Conservation (phyloP, 2,888 invertebrate genomes). For the Melinaea marsaeus region DNA sequence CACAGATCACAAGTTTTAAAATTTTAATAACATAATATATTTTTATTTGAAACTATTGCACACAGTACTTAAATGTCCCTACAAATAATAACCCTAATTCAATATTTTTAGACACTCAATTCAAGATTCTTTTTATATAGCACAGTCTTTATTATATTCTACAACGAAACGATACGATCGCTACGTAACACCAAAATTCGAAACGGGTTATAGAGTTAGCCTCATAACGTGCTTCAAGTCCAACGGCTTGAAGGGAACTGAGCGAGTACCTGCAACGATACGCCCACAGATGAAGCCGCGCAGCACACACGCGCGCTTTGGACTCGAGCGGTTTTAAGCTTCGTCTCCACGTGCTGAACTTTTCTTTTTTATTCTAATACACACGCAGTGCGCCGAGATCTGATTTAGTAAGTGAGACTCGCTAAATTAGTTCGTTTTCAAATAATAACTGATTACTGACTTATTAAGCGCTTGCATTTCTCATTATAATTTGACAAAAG, state of each 20-base stretch:
- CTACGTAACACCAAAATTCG: constrained; percentile 24
- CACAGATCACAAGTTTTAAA: constrained; percentile 3
- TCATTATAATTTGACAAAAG: not conserved
- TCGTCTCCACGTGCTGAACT: constrained; percentile 51
- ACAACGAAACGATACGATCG: constrained; percentile 21
- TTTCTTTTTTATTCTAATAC: constrained; percentile 33
- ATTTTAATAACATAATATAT: not conserved
- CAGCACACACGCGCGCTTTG: constrained; percentile 49
- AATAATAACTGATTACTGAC: not conserved
- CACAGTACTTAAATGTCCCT: constrained; percentile 4
- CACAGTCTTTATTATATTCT: constrained; percentile 8
- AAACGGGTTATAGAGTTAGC: constrained; percentile 19
- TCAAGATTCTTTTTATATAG: not conserved
- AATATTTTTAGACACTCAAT: not conserved
- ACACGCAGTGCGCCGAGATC: constrained; percentile 34
- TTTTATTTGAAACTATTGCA: not conserved
- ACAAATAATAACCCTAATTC: not conserved
- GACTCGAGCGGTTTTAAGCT: constrained; percentile 62
- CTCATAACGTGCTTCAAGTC: constrained; percentile 39
- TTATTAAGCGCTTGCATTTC: constrained; percentile 1
- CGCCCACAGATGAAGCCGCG: constrained; percentile 62
- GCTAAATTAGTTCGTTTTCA: constrained; percentile 18
- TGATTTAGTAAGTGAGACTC: constrained; percentile 25
- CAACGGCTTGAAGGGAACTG: constrained; percentile 65
- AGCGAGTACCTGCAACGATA: constrained; percentile 71